Base-by-base conservation (phyloP, 2,797 vertebrate species). In the Lindbergichthys nudifrons region DNA sequence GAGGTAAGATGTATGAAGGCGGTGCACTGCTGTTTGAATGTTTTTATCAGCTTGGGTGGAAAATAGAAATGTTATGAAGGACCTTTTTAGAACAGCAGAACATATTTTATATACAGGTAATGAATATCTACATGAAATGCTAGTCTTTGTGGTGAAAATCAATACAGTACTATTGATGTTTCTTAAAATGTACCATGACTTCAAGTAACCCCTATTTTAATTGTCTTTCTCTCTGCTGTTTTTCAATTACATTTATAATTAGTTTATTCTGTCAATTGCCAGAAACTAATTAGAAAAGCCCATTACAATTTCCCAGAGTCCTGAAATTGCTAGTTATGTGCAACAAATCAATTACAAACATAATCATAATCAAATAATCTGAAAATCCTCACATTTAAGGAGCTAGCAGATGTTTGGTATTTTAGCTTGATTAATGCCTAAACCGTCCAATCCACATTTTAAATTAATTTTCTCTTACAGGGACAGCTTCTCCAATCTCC, bases 401-500 rank as follows among this genome's bases (percentile, higher is more conserved):
- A 58, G 18, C 16, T 26, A 64, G 14, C 6, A 0, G 14, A 9
- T 60, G 23, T 32, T 21, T 63, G 15, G 0, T 18, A 3, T 60
- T 53, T 32, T 14, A 42, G 14, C 57, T 46, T 51, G 23, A 36
- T 45, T 19, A 51, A 45, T 26, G 23, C 6, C 15, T 16, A 26
- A 50, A 23, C 32, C 2, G 9, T 19, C 10, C 32, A 36, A 14
- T 10, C 23, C 4, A 3, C 0, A 14, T 18, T 39, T 36, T 8
- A 2, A 11, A 19, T 36, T 5, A 2, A 8, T 66, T 58, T 21
- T 64, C 1, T 74, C 70, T 67, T 11, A 5, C 83, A 96, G 95
- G 43, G 26, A 83, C 73, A 42, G 81, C 73, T 2, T 65, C 86
- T 23, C 94, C 94, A 2, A 77, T 95, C 59, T 90, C 93, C 6